Conservation (phyloP, 2,888 invertebrate species). For the Gonocerus acuteangulatus region DNA sequence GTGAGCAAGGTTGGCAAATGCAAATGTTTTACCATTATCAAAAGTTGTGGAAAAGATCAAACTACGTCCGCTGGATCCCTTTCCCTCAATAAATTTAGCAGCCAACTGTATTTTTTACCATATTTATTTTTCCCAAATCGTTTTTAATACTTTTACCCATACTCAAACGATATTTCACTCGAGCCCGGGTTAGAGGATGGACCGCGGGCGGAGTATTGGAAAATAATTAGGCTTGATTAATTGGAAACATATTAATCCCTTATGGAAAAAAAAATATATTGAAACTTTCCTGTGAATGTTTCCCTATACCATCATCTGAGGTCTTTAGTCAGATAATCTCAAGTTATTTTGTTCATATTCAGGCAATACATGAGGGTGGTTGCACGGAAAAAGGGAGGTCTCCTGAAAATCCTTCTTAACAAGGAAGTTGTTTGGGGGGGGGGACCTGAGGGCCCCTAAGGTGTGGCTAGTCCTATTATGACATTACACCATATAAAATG, state of each 20-base stretch:
- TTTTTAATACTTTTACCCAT: constrained; percentile 5
- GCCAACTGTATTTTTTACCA: constrained; percentile 3
- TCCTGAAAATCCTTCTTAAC: too few relatives aligned
- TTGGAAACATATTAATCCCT: constrained; percentile 16
- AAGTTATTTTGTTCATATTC: too few relatives aligned
- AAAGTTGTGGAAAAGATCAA: background rate
- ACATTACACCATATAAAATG: too few relatives aligned
- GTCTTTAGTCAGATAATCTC: too few relatives aligned
- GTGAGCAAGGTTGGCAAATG: background rate
- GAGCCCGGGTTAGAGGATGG: background rate
- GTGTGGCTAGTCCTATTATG: too few relatives aligned
- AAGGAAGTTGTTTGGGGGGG: too few relatives aligned
- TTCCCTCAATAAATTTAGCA: background rate
- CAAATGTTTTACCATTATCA: background rate
- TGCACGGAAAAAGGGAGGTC: too few relatives aligned
- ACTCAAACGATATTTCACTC: constrained; percentile 3
- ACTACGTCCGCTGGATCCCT: background rate
- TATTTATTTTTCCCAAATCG: background rate
- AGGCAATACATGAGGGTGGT: too few relatives aligned
- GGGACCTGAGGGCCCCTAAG: too few relatives aligned
- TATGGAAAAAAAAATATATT: background rate
- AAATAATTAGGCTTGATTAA: constrained; percentile 17
- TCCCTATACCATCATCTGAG: too few relatives aligned
- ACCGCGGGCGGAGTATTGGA: background rate
- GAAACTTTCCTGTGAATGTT: too few relatives aligned